A percentile compares a stretch with the other conserved stretches of the same genome.
Evolutionary conservation across 2,113 vertebrate species (phyloP).

Genomic region (Spheniscus mendiculus): DNA sequence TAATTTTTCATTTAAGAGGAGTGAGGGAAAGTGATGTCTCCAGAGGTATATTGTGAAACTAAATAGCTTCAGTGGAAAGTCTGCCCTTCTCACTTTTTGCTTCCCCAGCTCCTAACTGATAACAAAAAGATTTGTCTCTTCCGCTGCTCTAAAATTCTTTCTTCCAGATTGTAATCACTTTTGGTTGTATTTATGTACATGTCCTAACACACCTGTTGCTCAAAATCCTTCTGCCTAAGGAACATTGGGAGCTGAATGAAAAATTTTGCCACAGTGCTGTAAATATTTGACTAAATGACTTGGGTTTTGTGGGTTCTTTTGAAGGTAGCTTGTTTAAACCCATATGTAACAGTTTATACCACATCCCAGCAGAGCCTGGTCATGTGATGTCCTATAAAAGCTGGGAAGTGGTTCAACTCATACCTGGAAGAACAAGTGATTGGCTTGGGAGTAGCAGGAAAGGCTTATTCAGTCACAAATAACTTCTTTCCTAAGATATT

Average conservation of each 20-base stretch:
- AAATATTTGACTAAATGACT: background rate
- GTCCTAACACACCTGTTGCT: background rate
- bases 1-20: background rate
- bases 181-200: background rate
- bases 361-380: background rate
- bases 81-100: background rate
- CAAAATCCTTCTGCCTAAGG: background rate
- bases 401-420: background rate
- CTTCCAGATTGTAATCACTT: background rate
- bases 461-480: background rate
- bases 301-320: background rate
- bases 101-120: background rate
- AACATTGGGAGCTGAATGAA: background rate
- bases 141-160: background rate
- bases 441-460: background rate
- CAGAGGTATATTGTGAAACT: background rate
- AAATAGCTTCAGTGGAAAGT: background rate
- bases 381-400: background rate
- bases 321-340: background rate
- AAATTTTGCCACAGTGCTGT: background rate
- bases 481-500: background rate
- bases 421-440: background rate
- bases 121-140: background rate
- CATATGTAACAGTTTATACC: background rate
- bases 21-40: background rate